Conservation (phyloP, 2,113 vertebrate genomes). For the Poeciliopsis turrubarensis region DNA sequence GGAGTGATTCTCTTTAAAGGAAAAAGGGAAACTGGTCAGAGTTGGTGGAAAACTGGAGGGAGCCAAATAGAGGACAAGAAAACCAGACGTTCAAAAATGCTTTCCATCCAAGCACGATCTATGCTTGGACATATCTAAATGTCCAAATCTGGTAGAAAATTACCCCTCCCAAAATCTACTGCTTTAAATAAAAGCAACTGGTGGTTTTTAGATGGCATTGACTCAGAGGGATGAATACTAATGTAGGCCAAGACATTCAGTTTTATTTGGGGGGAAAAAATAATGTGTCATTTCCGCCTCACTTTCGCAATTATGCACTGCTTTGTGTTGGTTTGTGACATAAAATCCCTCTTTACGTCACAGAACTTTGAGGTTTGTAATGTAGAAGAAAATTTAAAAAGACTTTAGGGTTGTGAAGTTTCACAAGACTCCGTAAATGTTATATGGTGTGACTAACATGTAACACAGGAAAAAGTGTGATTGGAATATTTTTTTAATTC, state of each 20-base stretch:
- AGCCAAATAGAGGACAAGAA: neutral
- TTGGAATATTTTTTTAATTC: neutral
- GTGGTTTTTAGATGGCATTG: neutral
- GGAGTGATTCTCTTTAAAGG: too few species aligned
- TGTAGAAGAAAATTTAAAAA: neutral
- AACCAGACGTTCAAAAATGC: neutral
- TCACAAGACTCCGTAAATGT: neutral
- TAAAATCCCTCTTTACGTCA: too few species aligned
- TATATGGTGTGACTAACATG: neutral
- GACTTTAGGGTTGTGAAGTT: neutral
- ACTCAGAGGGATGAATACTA: neutral
- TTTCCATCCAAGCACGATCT: neutral
- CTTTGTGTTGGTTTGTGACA: neutral
- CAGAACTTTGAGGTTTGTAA: neutral
- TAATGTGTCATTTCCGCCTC: neutral
- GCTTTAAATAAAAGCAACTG: neutral
- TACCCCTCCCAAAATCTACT: neutral
- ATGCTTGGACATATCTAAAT: neutral
- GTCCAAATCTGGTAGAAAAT: neutral
- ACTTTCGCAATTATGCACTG: neutral
- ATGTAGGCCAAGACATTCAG: neutral
- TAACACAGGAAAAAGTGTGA: neutral
- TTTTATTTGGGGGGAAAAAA: neutral
- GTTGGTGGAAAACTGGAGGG: neutral
- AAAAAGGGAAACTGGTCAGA: neutral